These are phyloP conservation scores for Triops cancriformis DNA, from an alignment of 1,140 invertebrate species.

Conservation along the genomic window DNA sequence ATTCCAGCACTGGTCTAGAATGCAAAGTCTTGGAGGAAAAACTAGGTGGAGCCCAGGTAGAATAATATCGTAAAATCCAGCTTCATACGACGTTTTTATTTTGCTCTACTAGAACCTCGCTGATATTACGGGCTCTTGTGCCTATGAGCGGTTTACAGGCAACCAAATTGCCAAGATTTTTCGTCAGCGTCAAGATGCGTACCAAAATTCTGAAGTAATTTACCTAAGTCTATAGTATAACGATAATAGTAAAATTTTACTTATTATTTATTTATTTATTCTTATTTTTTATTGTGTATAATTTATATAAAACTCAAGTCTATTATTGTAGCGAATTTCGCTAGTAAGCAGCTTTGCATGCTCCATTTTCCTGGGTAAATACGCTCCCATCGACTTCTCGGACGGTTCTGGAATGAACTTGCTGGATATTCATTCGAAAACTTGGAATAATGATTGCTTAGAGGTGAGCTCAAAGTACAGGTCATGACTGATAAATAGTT, in stretches of 20 bases:
- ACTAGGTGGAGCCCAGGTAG: slow-evolving; percentile 43
- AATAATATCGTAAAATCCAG: not conserved
- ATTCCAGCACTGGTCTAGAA: slow-evolving; percentile 45
- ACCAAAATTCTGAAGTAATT: slow-evolving; percentile 68
- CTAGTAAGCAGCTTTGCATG: slow-evolving; percentile 86
- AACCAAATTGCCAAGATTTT: slow-evolving; percentile 84
- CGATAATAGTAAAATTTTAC: not conserved
- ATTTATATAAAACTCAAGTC: slow-evolving; percentile 26
- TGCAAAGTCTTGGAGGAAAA: slow-evolving; percentile 43
- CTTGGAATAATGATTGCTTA: slow-evolving; percentile 66
- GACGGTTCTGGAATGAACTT: slow-evolving; percentile 97
- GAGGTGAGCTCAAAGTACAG: slow-evolving; percentile 45
- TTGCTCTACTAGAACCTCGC: slow-evolving; percentile 56
- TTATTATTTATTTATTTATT: slow-evolving; percentile 17
- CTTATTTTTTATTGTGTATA: slow-evolving; percentile 14
- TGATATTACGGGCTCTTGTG: slow-evolving; percentile 79
- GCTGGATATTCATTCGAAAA: slow-evolving; percentile 68
- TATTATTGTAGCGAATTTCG: slow-evolving; percentile 65
- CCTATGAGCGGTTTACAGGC: slow-evolving; percentile 89
- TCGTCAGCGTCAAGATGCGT: slow-evolving; percentile 59
- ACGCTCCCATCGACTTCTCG: slow-evolving; percentile 80
- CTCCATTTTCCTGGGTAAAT: slow-evolving; percentile 77
- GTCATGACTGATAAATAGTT: slow-evolving; percentile 24
- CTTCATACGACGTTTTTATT: not conserved
- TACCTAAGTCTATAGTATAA: slow-evolving; percentile 1